Evolutionary conservation across 2,888 invertebrate species (phyloP).

Genomic region (Cephus sareptanus): DNA sequence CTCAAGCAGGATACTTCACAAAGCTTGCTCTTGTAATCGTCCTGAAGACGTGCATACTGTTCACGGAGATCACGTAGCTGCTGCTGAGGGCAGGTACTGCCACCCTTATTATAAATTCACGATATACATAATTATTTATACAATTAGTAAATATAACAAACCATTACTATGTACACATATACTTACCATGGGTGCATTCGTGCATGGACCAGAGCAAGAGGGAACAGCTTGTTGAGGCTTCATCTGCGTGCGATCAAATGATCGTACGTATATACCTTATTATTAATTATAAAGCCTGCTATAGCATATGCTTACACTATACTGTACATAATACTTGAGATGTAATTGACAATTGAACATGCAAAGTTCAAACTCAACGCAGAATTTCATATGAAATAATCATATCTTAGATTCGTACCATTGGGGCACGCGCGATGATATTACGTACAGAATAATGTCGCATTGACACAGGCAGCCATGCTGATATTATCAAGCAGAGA

Average conservation of each 20-base stretch:
- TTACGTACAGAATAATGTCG: constrained; percentile 37
- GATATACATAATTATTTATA: neutral
- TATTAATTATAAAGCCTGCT: neutral
- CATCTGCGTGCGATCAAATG: constrained; percentile 36
- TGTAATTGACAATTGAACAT: constrained; percentile 4
- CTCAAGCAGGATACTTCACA: constrained; percentile 73
- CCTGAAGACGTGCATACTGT: constrained; percentile 74
- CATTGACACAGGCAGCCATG: constrained; percentile 14
- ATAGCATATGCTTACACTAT: constrained; percentile 22
- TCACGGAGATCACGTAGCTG: constrained; percentile 72
- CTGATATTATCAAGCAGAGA: neutral
- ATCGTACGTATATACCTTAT: constrained; percentile 1
- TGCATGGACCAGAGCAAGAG: constrained; percentile 51
- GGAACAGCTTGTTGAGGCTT: constrained; percentile 28
- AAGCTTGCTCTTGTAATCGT: constrained; percentile 76
- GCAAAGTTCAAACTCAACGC: neutral
- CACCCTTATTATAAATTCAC: constrained; percentile 36
- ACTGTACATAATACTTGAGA: constrained; percentile 32
- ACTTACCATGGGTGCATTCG: constrained; percentile 49
- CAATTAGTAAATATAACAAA: neutral
- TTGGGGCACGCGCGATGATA: constrained; percentile 7
- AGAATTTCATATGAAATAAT: constrained; percentile 33
- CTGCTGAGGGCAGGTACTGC: constrained; percentile 63
- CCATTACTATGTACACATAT: neutral
- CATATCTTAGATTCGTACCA: constrained; percentile 24